Conservation (phyloP, 2,797 vertebrate genomes). For the Oreortyx pictus region DNA sequence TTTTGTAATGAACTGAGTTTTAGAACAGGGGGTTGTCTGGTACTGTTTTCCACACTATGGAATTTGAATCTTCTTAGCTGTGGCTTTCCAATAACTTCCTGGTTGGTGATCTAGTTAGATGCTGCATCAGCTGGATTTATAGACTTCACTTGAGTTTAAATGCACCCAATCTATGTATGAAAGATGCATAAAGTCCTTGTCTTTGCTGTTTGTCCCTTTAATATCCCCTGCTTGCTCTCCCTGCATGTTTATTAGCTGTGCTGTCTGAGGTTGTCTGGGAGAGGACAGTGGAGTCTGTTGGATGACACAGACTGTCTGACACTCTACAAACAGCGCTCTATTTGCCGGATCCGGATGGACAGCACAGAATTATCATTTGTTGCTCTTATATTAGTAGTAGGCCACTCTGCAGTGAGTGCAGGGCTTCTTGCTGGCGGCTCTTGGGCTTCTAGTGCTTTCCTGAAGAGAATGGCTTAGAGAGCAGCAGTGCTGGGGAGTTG, state of each 20-base stretch:
- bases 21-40: neutral
- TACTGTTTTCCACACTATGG: neutral
- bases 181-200: neutral
- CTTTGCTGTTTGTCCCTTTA: neutral
- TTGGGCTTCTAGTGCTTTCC: neutral
- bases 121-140: neutral
- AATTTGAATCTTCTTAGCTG: neutral
- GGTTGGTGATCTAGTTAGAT: neutral
- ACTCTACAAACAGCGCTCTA: neutral
- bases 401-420: neutral
- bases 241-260: neutral
- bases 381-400: neutral
- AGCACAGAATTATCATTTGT: neutral
- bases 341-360: neutral
- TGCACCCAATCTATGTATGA: neutral
- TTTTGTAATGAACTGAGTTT: neutral
- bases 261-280: neutral
- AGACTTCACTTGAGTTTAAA: neutral
- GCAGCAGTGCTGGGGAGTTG: neutral
- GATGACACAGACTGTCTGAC: neutral
- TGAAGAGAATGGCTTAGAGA: neutral
- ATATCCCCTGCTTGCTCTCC: neutral
- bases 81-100: neutral
- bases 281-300: neutral
- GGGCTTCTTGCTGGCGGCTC: neutral